Conservation (phyloP, 53 echinoderm and acorn worm species). For the Echinometra lucunter region DNA sequence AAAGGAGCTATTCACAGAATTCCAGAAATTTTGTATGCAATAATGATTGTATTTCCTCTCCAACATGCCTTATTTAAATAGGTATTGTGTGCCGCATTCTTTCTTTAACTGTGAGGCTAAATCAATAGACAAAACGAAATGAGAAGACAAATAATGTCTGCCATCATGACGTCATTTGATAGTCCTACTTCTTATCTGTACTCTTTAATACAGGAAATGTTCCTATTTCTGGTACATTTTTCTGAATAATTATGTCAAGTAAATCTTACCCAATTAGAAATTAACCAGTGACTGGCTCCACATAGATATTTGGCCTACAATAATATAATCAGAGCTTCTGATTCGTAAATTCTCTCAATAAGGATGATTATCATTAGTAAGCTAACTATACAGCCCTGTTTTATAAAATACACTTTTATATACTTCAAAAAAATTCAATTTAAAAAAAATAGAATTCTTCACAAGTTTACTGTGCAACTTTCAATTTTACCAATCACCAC, state of each 20-base stretch:
- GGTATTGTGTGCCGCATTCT: slow-evolving; percentile 10
- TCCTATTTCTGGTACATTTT: not conserved
- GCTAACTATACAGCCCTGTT: too few relatives aligned
- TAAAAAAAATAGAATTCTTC: too few relatives aligned
- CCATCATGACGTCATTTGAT: slow-evolving; percentile 1
- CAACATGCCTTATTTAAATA: slow-evolving; percentile 5
- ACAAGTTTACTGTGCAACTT: too few relatives aligned
- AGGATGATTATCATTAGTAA: too few relatives aligned
- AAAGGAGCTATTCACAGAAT: not conserved
- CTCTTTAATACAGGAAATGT: not conserved
- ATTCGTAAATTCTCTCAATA: too few relatives aligned
- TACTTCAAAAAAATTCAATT: too few relatives aligned
- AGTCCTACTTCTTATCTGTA: not conserved
- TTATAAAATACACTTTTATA: too few relatives aligned
- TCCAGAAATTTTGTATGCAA: slow-evolving; percentile 25
- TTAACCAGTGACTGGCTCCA: not conserved
- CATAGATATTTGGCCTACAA: not conserved
- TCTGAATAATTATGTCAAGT: not conserved
- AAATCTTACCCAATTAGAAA: not conserved
- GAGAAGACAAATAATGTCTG: slow-evolving; percentile 26
- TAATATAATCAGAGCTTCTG: not conserved
- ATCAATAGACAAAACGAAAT: slow-evolving; percentile 31
- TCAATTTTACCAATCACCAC: too few relatives aligned
- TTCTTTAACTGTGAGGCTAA: not conserved
- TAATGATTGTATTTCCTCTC: slow-evolving; percentile 25